phyloP scores from a whole-genome alignment of 2,888 invertebrate species.

The Drosophila leonis region DNA sequence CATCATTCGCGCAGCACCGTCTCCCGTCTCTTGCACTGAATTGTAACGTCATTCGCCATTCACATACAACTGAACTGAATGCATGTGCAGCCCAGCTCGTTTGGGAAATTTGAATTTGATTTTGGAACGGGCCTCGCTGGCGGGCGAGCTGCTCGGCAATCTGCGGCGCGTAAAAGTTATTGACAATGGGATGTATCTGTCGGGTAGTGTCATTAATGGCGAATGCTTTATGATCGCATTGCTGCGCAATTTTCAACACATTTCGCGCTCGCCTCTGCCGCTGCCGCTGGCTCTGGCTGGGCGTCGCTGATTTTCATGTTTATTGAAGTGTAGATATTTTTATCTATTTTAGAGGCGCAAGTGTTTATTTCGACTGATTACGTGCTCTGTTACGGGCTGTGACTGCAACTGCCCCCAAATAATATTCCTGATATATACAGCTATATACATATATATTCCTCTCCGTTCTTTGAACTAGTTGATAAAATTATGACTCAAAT shows the following conservation, averaged over 20 bases:
- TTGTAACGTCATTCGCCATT: constrained; percentile 52
- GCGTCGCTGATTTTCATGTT: constrained; percentile 78
- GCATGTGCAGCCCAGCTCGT: constrained; percentile 44
- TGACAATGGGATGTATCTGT: constrained; percentile 84
- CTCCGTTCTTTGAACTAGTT: constrained; percentile 48
- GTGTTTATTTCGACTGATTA: constrained; percentile 81
- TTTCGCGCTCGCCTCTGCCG: constrained; percentile 55
- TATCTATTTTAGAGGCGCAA: constrained; percentile 80
- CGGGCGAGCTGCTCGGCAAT: constrained; percentile 58
- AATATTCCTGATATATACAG: constrained; percentile 41
- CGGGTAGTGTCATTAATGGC: constrained; percentile 83
- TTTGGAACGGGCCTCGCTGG: constrained; percentile 48
- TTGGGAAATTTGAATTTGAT: constrained; percentile 78
- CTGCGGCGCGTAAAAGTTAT: constrained; percentile 82
- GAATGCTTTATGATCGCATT: constrained; percentile 83
- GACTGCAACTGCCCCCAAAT: constrained; percentile 47
- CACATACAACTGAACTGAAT: constrained; percentile 3
- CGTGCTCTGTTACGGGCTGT: constrained; percentile 38
- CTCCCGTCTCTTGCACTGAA: constrained; percentile 17
- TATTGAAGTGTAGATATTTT: constrained; percentile 82
- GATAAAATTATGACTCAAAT: constrained; percentile 65
- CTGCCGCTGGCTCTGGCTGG: background rate
- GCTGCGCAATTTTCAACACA: constrained; percentile 81
- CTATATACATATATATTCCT: background rate
- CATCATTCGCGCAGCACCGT: constrained; percentile 73